phyloP scores from a whole-genome alignment of 2,888 invertebrate species.

The Cactoblastis cactorum region DNA sequence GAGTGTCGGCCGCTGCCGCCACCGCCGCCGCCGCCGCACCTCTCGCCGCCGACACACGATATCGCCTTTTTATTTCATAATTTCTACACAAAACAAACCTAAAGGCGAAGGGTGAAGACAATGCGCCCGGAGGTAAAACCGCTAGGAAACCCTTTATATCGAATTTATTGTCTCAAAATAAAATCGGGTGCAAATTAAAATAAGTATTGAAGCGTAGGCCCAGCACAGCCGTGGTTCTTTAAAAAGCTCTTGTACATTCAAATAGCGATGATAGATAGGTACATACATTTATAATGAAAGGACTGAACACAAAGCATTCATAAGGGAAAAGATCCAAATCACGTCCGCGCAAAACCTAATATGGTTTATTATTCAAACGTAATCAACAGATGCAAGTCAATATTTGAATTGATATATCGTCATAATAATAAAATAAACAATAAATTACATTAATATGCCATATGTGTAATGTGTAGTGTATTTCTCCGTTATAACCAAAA shows the following conservation, averaged over 20 bases:
- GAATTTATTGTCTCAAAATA: constrained; percentile 76
- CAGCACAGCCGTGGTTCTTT: constrained; percentile 39
- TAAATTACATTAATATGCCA: too few relatives aligned
- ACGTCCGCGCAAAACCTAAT: background rate
- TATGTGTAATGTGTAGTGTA: too few relatives aligned
- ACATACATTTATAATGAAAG: constrained; percentile 4
- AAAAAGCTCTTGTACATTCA: constrained; percentile 38
- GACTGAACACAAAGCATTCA: constrained; percentile 2
- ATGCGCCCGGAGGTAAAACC: constrained; percentile 76
- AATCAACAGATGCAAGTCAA: too few relatives aligned
- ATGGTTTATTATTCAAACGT: background rate
- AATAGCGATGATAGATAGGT: constrained; percentile 25
- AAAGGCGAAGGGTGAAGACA: constrained; percentile 76
- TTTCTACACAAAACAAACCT: constrained; percentile 67
- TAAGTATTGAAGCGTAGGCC: constrained; percentile 54
- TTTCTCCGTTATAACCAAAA: constrained; percentile 37
- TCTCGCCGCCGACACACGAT: constrained; percentile 68
- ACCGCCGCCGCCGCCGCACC: constrained; percentile 44
- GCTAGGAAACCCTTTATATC: constrained; percentile 75
- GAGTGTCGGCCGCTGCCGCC: constrained; percentile 47
- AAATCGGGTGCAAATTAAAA: constrained; percentile 79
- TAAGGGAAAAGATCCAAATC: constrained; percentile 3
- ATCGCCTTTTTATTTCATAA: constrained; percentile 77
- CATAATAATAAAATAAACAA: too few relatives aligned
- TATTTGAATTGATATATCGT: background rate